Conservation (phyloP, 2,888 invertebrate species). For the Caenorhabditis sinica region DNA sequence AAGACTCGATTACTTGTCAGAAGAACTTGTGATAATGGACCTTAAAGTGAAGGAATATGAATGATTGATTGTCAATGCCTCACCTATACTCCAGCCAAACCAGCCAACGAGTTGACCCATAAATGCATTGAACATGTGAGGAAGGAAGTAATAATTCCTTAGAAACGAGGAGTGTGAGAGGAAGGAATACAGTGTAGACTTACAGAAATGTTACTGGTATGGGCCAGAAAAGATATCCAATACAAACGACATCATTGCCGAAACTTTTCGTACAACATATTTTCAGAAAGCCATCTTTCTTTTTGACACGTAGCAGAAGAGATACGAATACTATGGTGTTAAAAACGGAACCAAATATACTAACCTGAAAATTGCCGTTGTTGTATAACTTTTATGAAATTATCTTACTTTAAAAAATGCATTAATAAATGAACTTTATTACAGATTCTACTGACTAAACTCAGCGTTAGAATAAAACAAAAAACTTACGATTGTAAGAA, state of each 20-base stretch:
- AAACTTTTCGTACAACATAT: constrained; percentile 61
- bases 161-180: neutral
- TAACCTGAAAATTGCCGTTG: constrained; percentile 24
- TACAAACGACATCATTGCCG: constrained; percentile 52
- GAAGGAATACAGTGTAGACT: neutral
- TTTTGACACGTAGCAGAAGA: constrained; percentile 15
- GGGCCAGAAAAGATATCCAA: constrained; percentile 58
- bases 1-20: constrained; percentile 49
- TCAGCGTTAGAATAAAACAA: neutral
- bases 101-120: constrained; percentile 61
- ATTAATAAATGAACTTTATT: too few species aligned
- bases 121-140: constrained; percentile 53
- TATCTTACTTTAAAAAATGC: too few species aligned
- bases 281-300: constrained; percentile 56
- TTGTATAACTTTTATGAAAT: too few species aligned
- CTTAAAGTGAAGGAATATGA: constrained; percentile 5
- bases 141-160: constrained; percentile 51
- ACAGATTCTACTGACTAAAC: too few species aligned
- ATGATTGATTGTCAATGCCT: neutral
- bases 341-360: constrained; percentile 28
- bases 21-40: constrained; percentile 58
- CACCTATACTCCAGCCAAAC: constrained; percentile 58
- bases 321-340: constrained; percentile 41
- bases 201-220: constrained; percentile 55
- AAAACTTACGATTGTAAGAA: constrained; percentile 43